phyloP scores from a whole-genome alignment of 1,140 invertebrate species.

The Drosophila sturtevanti region DNA sequence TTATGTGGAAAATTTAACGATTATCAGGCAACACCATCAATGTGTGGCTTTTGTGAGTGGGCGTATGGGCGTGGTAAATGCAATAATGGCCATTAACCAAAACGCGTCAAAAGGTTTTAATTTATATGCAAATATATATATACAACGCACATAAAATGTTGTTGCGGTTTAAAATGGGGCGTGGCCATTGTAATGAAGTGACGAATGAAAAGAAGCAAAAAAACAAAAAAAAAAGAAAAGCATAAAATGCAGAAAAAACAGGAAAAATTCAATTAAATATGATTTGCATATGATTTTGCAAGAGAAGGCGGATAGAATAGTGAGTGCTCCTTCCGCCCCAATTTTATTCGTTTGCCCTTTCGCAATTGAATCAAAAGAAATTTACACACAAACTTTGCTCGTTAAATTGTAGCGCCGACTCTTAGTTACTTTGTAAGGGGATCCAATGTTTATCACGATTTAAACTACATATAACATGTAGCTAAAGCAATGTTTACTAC shows the following conservation, averaged over 20 bases:
- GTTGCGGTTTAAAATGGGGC: conserved; percentile 12
- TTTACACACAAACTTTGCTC: not conserved
- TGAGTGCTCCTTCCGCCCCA: not conserved
- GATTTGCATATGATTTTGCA: conserved; percentile 15
- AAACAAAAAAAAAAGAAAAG: not conserved
- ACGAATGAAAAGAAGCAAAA: conserved; percentile 11
- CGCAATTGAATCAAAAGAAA: not conserved
- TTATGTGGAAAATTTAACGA: not conserved
- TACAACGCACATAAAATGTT: not conserved
- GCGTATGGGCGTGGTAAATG: conserved; percentile 48
- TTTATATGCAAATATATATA: conserved; percentile 54
- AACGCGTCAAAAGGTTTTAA: conserved; percentile 57
- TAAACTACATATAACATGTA: too few species aligned
- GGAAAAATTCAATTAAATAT: conserved; percentile 48
- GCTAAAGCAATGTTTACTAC: too few species aligned
- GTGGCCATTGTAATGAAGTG: conserved; percentile 39
- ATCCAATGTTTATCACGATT: too few species aligned
- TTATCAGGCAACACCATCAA: conserved; percentile 27
- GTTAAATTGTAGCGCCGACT: not conserved
- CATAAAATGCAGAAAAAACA: too few species aligned
- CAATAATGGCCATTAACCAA: conserved; percentile 62
- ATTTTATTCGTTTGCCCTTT: not conserved
- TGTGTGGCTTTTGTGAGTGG: conserved; percentile 22
- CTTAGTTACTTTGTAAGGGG: not conserved
- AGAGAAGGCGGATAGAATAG: not conserved